These are phyloP conservation scores for Ctenoplectra terminalis DNA, from an alignment of 1,140 invertebrate genomes.

Conservation along the genomic window DNA sequence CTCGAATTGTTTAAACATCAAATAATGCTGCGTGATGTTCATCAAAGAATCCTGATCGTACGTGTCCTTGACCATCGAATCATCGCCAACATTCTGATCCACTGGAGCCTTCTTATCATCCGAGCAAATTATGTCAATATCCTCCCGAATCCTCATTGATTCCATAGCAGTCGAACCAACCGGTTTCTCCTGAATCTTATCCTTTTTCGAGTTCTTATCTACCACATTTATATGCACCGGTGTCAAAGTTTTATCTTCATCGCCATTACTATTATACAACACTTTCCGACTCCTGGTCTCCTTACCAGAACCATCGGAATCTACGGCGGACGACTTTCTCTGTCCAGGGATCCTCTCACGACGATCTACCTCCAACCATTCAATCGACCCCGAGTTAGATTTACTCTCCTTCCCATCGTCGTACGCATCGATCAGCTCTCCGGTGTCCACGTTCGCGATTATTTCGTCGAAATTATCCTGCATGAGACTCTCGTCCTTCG, in stretches of 20 bases:
- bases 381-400: not conserved
- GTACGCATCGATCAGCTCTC: not conserved
- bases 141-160: not conserved
- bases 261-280: not conserved
- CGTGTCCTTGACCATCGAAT: not conserved
- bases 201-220: not conserved
- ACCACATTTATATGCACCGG: not conserved
- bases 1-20: conserved; percentile 61
- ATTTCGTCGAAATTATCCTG: conserved; percentile 55
- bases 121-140: not conserved
- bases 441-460: conserved; percentile 39
- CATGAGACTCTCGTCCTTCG: conserved; percentile 1
- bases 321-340: not conserved
- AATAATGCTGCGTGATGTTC: conserved; percentile 63
- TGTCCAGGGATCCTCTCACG: not conserved
- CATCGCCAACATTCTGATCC: not conserved
- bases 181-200: not conserved
- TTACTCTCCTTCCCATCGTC: fast-evolving
- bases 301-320: conserved; percentile 3
- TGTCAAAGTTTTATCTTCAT: not conserved
- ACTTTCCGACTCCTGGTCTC: conserved; percentile 2
- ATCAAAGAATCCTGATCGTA: conserved; percentile 58
- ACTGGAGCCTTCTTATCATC: not conserved
- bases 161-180: not conserved
- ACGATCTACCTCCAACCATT: not conserved